These are phyloP conservation scores for Junonia oenone DNA, from an alignment of 2,888 invertebrate species.

Conservation along the genomic window DNA sequence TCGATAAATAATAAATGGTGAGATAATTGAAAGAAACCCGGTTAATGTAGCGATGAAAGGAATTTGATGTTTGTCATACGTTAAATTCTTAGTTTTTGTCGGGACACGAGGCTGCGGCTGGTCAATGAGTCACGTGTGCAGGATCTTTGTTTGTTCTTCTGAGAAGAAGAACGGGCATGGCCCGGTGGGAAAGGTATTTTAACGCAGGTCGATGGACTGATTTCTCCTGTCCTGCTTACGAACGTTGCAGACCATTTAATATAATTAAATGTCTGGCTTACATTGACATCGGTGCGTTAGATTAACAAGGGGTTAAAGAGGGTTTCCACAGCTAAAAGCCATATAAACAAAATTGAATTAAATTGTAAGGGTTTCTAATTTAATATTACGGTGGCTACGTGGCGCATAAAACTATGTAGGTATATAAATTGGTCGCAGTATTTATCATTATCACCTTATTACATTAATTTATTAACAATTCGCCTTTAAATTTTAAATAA, in stretches of 20 bases:
- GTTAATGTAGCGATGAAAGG: constrained; percentile 22
- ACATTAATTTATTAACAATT: too few relatives aligned
- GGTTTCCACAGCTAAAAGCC: too few relatives aligned
- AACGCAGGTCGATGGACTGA: constrained; percentile 68
- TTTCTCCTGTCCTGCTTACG: constrained; percentile 58
- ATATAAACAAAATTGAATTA: too few relatives aligned
- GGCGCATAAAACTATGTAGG: too few relatives aligned
- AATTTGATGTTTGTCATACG: constrained; percentile 15
- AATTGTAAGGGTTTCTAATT: too few relatives aligned
- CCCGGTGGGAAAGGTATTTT: constrained; percentile 71
- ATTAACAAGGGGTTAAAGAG: neutral
- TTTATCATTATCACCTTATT: too few relatives aligned
- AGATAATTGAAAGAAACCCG: constrained; percentile 16
- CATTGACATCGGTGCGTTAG: constrained; percentile 7
- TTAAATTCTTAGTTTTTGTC: constrained; percentile 38
- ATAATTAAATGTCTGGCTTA: constrained; percentile 42
- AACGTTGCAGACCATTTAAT: constrained; percentile 42
- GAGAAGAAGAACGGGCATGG: constrained; percentile 62
- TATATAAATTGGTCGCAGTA: too few relatives aligned
- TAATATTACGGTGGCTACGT: too few relatives aligned
- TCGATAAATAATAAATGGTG: constrained; percentile 1
- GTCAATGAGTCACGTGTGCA: constrained; percentile 65
- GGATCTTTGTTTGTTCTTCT: constrained; percentile 76
- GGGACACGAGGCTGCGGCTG: constrained; percentile 51
- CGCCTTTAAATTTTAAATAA: too few relatives aligned